Evolutionary conservation across 2,888 invertebrate genomes (phyloP), one percentile per base, ranked within the genome.

Genomic region (Bhutanitis thaidina): DNA sequence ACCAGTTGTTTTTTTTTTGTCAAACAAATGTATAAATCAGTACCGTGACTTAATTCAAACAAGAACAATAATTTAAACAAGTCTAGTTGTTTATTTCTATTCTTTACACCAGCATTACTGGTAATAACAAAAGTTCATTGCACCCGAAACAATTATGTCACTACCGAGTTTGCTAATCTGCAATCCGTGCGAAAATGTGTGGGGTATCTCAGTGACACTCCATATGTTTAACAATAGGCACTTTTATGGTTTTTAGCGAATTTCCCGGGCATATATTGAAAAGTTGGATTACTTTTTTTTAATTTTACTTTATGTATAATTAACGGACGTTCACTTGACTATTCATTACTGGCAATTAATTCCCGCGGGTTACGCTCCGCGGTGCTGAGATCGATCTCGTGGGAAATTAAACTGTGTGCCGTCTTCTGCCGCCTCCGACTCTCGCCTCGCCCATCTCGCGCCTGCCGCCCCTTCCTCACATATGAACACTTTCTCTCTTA

Each of bases 281-380:
- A 25, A 36, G 44, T 43, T 32, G 40, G 40, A 46, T 51, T 57
- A 57, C 54, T 45, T 57, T 59, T 57, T 61, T 55, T 59, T 61
- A 62, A 61, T 61, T 64, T 62, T 57, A 56, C 58, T 58, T 59
- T 75, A 70, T 78, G 77, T 79, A 82, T 87, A 88, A 89, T 89
- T 86, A 88, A 85, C 80, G 75, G 81, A 76, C 75, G 82, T 79
- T 85, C 86, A 85, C 88, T 88, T 82, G 87, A 81, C 88, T 89
- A 89, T 88, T 89, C 89, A 89, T 89, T 89, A 87, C 85, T 85
- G 77, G 86, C 88, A 88, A 87, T 89, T 88, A 89, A 89, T 85
- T 88, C 89, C 89, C 88, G 85, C 88, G 88, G 83, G 88, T 78
- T 79, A 82, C 70, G 84, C 85, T 79, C 77, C 78, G 80, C 81